Evolutionary conservation across 2,113 vertebrate species (phyloP), one percentile per base, ranked within the genome.

Genomic region (Neogobius melanostomus): DNA sequence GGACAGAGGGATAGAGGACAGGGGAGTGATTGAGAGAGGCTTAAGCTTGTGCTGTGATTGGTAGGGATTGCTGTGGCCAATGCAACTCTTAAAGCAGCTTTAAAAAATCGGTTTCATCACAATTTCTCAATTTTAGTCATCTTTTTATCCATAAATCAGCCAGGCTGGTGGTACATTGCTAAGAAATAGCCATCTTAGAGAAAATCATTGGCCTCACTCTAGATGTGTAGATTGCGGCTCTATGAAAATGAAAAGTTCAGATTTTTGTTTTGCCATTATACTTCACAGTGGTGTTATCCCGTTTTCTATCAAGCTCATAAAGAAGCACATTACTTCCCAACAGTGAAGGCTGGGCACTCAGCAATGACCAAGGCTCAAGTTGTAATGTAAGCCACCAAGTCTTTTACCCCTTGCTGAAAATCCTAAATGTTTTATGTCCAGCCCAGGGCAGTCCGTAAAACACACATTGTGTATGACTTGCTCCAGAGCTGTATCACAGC

Each of bases 41-140:
- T 82, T 87, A 85, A 83, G 79, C 82, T 75, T 74, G 59, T 65
- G 74, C 75, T 66, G 69, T 79, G 85, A 88, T 87, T 88, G 81
- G 79, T 74, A 54, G 69, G 81, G 82, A 89, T 87, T 88, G 74
- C 71, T 72, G 14, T 81, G 71, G 77, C 85, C 79, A 83, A 80
- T 82, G 77, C 90, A 68, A 87, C 81, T 81, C 80, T 79, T 76
- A 84, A 91, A 90, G 85, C 86, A 83, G 84, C 77, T 88, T 90
- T 89, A 56, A 75, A 85, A 88, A 87, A 87, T 79, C 75, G 51
- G 64, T 77, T 87, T 87, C 72, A 82, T 81, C 75, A 71, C 70
- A 81, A 82, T 83, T 82, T 85, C 61, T 62, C 59, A 9, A 50
- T 82, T 85, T 83, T 83, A 74, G 49, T 73, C 60, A 75, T 82